Percentiles rank a stretch among this genome's conserved stretches.
phyloP scores from a whole-genome alignment of 2,113 vertebrate genomes.

The Phylloscopus whistleri region DNA sequence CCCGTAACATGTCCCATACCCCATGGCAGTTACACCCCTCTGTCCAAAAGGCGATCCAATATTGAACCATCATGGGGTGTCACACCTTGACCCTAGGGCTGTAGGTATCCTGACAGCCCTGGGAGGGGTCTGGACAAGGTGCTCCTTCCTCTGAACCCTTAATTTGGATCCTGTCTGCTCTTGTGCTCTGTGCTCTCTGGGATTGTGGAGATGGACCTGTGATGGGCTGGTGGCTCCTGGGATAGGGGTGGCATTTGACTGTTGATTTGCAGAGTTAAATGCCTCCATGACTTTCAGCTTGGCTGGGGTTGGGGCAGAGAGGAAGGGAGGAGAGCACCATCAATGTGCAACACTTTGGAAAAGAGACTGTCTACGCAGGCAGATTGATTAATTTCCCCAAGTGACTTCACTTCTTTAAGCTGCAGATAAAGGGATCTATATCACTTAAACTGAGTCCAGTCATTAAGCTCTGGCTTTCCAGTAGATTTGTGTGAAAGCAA shows the following conservation, averaged over 20 bases:
- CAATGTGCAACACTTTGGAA: not conserved
- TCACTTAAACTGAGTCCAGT: not conserved
- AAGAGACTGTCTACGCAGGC: not conserved
- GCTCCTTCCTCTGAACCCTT: not conserved
- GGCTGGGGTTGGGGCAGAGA: no score
- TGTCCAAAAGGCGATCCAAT: not conserved
- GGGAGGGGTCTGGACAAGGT: not conserved
- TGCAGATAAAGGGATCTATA: not conserved
- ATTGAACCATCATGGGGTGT: not conserved
- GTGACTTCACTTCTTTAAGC: not conserved
- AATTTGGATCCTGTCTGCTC: not conserved
- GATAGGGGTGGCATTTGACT: not conserved
- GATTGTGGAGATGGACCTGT: not conserved
- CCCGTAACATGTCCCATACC: accelerated
- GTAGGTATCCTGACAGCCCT: not conserved
- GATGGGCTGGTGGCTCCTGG: not conserved
- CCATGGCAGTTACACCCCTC: not conserved
- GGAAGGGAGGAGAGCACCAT: not conserved
- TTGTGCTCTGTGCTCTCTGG: not conserved
- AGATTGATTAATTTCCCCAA: not conserved
- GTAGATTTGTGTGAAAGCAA: not conserved
- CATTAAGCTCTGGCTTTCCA: not conserved
- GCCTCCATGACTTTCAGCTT: accelerated
- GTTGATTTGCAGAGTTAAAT: not conserved
- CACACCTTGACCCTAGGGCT: not conserved